phyloP scores from a whole-genome alignment of 2,113 vertebrate genomes.

The Pongo abelii region DNA sequence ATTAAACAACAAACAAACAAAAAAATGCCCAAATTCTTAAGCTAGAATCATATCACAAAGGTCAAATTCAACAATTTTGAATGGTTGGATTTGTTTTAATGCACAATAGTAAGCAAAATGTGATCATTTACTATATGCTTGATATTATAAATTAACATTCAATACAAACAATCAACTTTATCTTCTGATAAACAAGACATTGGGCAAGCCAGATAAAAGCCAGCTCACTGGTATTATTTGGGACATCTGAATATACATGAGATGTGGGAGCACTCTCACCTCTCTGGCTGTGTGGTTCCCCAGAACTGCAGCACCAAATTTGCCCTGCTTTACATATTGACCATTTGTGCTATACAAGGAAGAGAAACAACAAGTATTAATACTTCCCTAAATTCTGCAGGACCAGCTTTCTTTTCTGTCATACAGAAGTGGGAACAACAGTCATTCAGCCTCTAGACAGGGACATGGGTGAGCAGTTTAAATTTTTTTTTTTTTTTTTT shows the following conservation, averaged over 20 bases:
- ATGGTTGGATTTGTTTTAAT: slow-evolving; percentile 8
- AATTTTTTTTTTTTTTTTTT: too few relatives aligned
- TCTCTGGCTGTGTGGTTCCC: slow-evolving; percentile 91
- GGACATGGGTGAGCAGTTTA: neutral
- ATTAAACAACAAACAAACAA: neutral
- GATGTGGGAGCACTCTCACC: slow-evolving; percentile 84
- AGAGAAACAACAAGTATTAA: slow-evolving; percentile 64
- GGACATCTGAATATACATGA: neutral
- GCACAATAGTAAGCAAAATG: neutral
- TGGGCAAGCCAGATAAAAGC: neutral
- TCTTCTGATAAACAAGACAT: neutral
- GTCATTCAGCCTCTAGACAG: neutral
- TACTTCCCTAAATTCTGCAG: slow-evolving; percentile 19
- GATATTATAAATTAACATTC: neutral
- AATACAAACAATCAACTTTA: neutral
- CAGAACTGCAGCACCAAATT: slow-evolving; percentile 95
- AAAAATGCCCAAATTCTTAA: slow-evolving; percentile 23
- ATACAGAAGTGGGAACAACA: neutral
- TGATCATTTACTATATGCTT: neutral
- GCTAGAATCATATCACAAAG: neutral
- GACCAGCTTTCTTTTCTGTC: slow-evolving; percentile 6
- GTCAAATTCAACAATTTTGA: neutral
- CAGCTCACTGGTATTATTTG: neutral
- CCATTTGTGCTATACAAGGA: slow-evolving; percentile 88
- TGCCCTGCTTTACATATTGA: slow-evolving; percentile 96